Percentiles rank a stretch among this genome's conserved stretches.
These are phyloP conservation scores for Ennomos quercinarius DNA, from an alignment of 2,888 invertebrate genomes.

Conservation along the genomic window DNA sequence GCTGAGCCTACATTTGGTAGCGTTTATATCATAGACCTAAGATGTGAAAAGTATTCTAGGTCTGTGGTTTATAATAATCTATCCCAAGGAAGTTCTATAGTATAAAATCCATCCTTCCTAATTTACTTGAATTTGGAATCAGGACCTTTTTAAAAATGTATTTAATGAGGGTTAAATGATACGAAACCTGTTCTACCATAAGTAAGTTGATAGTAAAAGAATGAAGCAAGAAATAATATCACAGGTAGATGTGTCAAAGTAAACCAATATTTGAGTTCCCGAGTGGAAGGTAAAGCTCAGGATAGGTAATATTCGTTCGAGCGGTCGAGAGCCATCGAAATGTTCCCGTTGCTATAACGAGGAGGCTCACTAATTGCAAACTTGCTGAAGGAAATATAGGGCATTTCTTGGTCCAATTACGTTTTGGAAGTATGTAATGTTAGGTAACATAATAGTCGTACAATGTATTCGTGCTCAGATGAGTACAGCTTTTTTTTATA, in stretches of 20 bases:
- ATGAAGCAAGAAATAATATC: background rate
- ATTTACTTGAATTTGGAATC: too few relatives aligned
- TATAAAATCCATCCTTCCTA: too few relatives aligned
- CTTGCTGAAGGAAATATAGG: constrained; percentile 11
- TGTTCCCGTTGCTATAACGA: constrained; percentile 15
- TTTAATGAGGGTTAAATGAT: too few relatives aligned
- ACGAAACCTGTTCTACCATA: too few relatives aligned
- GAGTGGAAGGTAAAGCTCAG: constrained; percentile 22
- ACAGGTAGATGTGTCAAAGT: background rate
- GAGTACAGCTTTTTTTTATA: too few relatives aligned
- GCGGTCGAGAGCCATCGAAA: constrained; percentile 26
- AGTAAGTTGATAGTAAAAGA: background rate
- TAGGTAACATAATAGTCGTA: background rate
- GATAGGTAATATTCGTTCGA: constrained; percentile 24
- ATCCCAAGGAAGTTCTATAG: too few relatives aligned
- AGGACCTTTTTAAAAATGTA: too few relatives aligned
- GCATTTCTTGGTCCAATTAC: constrained; percentile 1
- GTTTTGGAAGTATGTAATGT: constrained; percentile 8
- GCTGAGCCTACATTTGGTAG: too few relatives aligned
- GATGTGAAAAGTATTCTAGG: too few relatives aligned
- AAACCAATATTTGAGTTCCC: constrained; percentile 22
- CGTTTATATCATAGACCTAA: too few relatives aligned
- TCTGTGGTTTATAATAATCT: too few relatives aligned
- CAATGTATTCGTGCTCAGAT: too few relatives aligned
- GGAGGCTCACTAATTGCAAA: constrained; percentile 21